Evolutionary conservation across 1,140 invertebrate genomes (phyloP).

Genomic region (Ephestia elutella): DNA sequence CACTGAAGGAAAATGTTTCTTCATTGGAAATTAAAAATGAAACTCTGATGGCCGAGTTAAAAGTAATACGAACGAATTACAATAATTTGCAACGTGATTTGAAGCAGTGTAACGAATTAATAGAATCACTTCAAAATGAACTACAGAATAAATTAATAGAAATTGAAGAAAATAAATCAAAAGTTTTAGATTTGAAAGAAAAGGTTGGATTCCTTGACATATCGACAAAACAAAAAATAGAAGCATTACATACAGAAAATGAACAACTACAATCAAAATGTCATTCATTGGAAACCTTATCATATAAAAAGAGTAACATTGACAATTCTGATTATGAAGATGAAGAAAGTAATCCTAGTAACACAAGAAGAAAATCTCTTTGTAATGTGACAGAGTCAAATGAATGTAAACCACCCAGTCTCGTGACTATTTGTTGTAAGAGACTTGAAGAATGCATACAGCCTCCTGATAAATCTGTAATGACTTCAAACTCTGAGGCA

Average conservation of each 20-base stretch:
- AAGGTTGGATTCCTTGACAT: slow-evolving; percentile 33
- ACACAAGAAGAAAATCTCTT: background rate
- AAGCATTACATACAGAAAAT: slow-evolving; percentile 39
- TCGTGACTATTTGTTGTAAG: slow-evolving; percentile 55
- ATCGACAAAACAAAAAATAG: slow-evolving; percentile 37
- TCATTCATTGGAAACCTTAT: slow-evolving; percentile 19
- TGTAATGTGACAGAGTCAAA: slow-evolving; percentile 6
- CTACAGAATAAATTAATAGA: slow-evolving; percentile 35
- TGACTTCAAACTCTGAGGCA: slow-evolving; percentile 22
- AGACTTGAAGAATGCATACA: slow-evolving; percentile 46
- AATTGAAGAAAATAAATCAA: slow-evolving; percentile 39
- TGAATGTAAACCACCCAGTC: slow-evolving; percentile 40
- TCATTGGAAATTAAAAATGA: slow-evolving; percentile 31
- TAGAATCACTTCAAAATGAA: slow-evolving; percentile 36
- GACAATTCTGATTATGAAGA: slow-evolving; percentile 5
- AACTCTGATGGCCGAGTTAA: slow-evolving; percentile 26
- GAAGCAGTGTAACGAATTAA: slow-evolving; percentile 25
- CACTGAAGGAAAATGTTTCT: slow-evolving; percentile 30
- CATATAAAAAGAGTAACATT: slow-evolving; percentile 1
- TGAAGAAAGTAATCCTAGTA: background rate
- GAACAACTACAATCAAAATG: slow-evolving; percentile 28
- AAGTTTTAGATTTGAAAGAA: slow-evolving; percentile 40
- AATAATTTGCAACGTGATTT: slow-evolving; percentile 32
- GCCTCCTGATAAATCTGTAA: slow-evolving; percentile 25
- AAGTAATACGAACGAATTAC: slow-evolving; percentile 33